Base-by-base conservation (phyloP, 2,797 vertebrate species). In the Limosa lapponica region DNA sequence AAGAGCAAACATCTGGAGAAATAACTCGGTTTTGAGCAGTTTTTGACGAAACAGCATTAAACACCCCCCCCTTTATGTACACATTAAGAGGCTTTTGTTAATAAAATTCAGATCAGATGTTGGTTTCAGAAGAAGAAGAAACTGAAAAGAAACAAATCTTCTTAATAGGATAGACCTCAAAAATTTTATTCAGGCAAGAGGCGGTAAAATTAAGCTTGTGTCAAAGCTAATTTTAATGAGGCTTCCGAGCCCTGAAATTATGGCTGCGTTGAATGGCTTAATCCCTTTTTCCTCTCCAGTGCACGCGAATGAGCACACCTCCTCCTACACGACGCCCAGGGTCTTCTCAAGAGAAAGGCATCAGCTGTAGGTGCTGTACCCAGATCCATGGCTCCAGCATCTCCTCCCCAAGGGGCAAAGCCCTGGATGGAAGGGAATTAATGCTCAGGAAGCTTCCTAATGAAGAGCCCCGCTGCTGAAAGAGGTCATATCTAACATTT, bases 211-310 rank as follows among this genome's bases (percentile, higher is more conserved):
- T 44, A 93, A 86, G 80, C 73, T 88, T 37, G 59, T 59, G 71
- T 44, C 93, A 84, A 86, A 93, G 84, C 54, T 65, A 5, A 81
- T 93, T 93, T 88, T 80, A 91, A 95, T 32, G 65, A 82, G 81
- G 30, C 88, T 89, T 74, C 74, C 4, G 46, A 83, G 93, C 61
- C 43, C 57, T 54, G 51, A 67, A 94, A 89, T 93, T 58, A 90
- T 1, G 30, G 16, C 34, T 28, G 32, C 3, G 62, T n/a, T 49
- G 57, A 90, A 72, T 71, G 46, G 34, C 36, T 77, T 81, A 85
- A 86, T 94, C 75, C 59, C 27, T 19, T 82, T 74, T 58, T 83
- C 91, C 82, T 70, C 34, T 15, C 1, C 17, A 12, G 46, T 2
- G 41, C 30, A 1, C 2, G 22, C 16, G 49, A 75, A 75, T 23